Conservation (phyloP, 2,888 invertebrate species). For the Petrolisthes cinctipes region DNA sequence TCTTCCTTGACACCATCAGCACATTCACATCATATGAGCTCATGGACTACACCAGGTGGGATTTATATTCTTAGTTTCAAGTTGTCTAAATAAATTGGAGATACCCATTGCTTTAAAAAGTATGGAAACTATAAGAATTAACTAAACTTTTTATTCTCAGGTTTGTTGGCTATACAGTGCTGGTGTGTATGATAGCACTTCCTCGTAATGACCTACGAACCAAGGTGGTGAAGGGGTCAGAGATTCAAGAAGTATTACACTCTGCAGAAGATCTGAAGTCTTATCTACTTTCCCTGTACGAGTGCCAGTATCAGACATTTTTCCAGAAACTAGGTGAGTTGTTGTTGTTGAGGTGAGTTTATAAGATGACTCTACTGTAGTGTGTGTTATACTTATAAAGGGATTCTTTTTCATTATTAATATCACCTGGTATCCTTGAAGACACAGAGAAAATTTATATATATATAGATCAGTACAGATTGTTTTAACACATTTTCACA, state of each 20-base stretch:
- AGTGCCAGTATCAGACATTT: conserved; percentile 94
- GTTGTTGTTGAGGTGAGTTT: conserved; percentile 67
- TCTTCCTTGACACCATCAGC: conserved; percentile 97
- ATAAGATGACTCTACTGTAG: neutral
- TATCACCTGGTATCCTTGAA: neutral
- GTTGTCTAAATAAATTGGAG: neutral
- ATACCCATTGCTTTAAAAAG: neutral
- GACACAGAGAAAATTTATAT: no score
- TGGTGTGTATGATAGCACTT: conserved; percentile 84
- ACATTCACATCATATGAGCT: conserved; percentile 99
- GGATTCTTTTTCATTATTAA: neutral
- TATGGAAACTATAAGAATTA: neutral
- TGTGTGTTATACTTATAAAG: no score
- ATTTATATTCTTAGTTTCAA: neutral
- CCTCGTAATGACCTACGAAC: conserved; percentile 84
- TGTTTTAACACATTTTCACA: no score
- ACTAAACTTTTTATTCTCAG: conserved; percentile 24
- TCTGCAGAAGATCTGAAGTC: conserved; percentile 77
- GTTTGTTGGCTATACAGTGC: conserved; percentile 80
- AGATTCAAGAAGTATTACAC: conserved; percentile 86
- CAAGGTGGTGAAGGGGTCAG: conserved; percentile 83
- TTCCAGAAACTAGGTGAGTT: conserved; percentile 77
- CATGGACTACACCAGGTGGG: conserved; percentile 89
- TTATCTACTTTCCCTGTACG: conserved; percentile 86
- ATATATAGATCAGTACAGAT: no score